These are phyloP conservation scores for Apostichopus californicus DNA, from an alignment of 35 echinoderm and acorn worm species.

Conservation along the genomic window DNA sequence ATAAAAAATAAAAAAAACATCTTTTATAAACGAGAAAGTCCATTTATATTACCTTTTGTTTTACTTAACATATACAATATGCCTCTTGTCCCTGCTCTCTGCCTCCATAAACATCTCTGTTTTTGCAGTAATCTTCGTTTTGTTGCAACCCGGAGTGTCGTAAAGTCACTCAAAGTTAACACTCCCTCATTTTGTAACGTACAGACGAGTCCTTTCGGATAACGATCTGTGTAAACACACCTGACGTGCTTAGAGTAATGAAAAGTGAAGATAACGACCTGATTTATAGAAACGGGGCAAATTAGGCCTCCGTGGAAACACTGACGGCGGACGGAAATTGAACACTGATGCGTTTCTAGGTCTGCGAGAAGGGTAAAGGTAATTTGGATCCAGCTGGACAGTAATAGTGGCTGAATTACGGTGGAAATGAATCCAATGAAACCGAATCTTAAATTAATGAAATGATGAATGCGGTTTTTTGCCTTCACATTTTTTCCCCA, in stretches of 20 bases:
- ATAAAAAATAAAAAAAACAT: too few species aligned
- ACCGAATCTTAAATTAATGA: neutral
- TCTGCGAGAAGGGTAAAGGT: slow-evolving; percentile 26
- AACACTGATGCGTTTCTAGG: neutral
- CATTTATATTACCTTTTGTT: neutral
- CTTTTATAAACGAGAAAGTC: too few species aligned
- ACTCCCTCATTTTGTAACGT: neutral
- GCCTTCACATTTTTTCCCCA: neutral
- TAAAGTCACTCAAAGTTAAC: slow-evolving; percentile 23
- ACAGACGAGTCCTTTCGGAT: slow-evolving; percentile 13
- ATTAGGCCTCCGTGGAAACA: slow-evolving; percentile 20
- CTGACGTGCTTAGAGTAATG: slow-evolving; percentile 47
- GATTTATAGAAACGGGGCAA: slow-evolving; percentile 41
- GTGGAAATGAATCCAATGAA: neutral
- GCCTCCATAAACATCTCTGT: neutral
- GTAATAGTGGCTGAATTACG: neutral
- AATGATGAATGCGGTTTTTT: neutral
- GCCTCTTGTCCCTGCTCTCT: neutral
- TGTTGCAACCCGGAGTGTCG: slow-evolving; percentile 10
- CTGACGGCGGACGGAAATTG: neutral
- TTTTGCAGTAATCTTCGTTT: slow-evolving; percentile 2
- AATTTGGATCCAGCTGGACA: neutral
- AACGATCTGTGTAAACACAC: slow-evolving; percentile 55
- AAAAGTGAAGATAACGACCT: slow-evolving; percentile 45
- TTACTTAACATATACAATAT: neutral